These are phyloP conservation scores for Caradrina kadenii DNA, from an alignment of 2,888 invertebrate species.

Conservation along the genomic window DNA sequence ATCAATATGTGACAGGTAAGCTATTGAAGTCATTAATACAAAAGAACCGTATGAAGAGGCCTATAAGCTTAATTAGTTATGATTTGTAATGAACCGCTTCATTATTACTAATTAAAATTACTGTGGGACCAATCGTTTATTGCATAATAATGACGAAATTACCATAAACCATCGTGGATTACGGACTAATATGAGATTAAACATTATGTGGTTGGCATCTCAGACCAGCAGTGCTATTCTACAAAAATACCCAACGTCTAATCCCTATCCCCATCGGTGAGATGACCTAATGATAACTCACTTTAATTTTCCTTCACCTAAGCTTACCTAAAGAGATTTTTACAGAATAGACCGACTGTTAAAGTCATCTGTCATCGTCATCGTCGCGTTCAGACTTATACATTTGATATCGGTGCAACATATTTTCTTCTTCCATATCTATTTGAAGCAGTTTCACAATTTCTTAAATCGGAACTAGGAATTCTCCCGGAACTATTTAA, in stretches of 20 bases:
- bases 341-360: no score
- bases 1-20: constrained; percentile 29
- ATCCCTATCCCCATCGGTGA: no score
- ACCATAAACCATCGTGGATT: neutral
- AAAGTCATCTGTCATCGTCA: no score
- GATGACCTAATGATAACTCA: no score
- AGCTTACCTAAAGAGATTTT: no score
- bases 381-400: no score
- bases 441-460: neutral
- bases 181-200: neutral
- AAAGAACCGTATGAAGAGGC: constrained; percentile 36
- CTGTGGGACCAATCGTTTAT: constrained; percentile 39
- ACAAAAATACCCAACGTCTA: no score
- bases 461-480: constrained; percentile 5
- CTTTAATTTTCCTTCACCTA: no score
- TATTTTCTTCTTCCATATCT: no score
- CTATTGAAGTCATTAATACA: constrained; percentile 41
- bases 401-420: no score
- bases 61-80: constrained; percentile 45
- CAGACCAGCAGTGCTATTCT: no score
- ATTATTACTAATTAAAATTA: constrained; percentile 56
- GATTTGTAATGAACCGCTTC: constrained; percentile 45
- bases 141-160: constrained; percentile 19
- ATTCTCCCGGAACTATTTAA: constrained; percentile 46
- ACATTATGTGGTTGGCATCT: neutral